These are phyloP conservation scores for Neotragus pygmaeus DNA, from an alignment of 2,113 vertebrate genomes.

Conservation along the genomic window DNA sequence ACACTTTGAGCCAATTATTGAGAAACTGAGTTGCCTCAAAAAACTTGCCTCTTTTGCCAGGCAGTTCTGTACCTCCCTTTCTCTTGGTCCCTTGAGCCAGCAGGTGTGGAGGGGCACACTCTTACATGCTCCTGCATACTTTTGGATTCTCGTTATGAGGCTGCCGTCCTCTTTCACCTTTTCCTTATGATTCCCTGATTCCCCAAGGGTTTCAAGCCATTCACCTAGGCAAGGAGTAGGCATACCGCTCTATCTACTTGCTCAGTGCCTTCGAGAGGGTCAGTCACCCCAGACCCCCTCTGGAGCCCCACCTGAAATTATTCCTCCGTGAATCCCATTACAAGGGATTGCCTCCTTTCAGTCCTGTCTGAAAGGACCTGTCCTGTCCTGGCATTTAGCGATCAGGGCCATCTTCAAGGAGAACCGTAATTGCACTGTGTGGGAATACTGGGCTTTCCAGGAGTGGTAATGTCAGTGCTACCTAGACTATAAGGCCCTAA, in stretches of 20 bases:
- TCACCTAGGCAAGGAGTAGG: not conserved
- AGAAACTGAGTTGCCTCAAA: not conserved
- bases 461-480: not conserved
- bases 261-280: not conserved
- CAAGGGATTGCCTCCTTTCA: not conserved
- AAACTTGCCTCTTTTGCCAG: not conserved
- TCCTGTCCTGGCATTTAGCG: too few species aligned
- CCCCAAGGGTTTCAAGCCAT: not conserved
- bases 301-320: not conserved
- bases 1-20: not conserved
- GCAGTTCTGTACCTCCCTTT: not conserved
- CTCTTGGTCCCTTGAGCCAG: not conserved
- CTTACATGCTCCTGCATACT: not conserved
- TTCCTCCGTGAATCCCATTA: not conserved
- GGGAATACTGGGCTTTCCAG: not conserved
- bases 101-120: not conserved
- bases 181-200: not conserved
- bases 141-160: not conserved
- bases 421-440: rapidly evolving
- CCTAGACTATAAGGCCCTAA: not conserved
- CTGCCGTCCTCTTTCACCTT: not conserved
- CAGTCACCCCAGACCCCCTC: not conserved
- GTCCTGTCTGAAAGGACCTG: too few species aligned
- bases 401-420: not conserved
- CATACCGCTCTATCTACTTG: not conserved